Conservation (phyloP, 2,888 invertebrate species). For the Clusia tigrina region DNA sequence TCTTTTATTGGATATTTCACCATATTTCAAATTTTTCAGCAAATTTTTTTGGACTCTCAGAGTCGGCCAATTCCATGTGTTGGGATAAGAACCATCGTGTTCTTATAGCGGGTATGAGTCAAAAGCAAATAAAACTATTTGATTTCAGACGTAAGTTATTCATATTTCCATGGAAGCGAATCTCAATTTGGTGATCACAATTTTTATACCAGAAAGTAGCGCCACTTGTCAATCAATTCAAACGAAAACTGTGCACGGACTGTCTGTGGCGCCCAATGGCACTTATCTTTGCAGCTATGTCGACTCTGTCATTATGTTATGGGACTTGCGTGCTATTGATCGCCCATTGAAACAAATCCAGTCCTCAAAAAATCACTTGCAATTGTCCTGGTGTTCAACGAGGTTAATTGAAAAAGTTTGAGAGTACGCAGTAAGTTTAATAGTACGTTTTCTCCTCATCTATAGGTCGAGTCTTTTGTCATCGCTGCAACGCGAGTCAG, state of each 20-base stretch:
- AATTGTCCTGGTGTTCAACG: constrained; percentile 89
- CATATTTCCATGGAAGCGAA: neutral
- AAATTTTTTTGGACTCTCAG: constrained; percentile 82
- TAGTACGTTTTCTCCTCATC: neutral
- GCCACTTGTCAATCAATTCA: constrained; percentile 67
- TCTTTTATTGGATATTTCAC: neutral
- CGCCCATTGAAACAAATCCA: constrained; percentile 80
- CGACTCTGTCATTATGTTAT: constrained; percentile 82
- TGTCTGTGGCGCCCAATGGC: constrained; percentile 80
- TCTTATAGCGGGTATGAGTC: constrained; percentile 88
- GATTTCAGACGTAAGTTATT: constrained; percentile 82
- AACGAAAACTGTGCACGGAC: constrained; percentile 84
- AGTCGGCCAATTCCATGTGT: constrained; percentile 82
- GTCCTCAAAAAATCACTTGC: constrained; percentile 70
- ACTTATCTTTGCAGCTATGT: constrained; percentile 84
- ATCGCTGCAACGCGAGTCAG: constrained; percentile 81
- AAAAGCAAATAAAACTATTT: constrained; percentile 86
- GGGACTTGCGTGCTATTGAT: constrained; percentile 89
- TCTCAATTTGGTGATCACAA: neutral
- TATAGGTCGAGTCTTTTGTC: constrained; percentile 75
- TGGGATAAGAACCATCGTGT: constrained; percentile 83
- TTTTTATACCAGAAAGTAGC: constrained; percentile 68
- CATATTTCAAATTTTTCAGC: constrained; percentile 30
- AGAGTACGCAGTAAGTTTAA: neutral
- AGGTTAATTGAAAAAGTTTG: constrained; percentile 63